Evolutionary conservation across 2,888 invertebrate species (phyloP), one percentile per base, ranked within the genome.

Genomic region (Alloscopus bannaensis): DNA sequence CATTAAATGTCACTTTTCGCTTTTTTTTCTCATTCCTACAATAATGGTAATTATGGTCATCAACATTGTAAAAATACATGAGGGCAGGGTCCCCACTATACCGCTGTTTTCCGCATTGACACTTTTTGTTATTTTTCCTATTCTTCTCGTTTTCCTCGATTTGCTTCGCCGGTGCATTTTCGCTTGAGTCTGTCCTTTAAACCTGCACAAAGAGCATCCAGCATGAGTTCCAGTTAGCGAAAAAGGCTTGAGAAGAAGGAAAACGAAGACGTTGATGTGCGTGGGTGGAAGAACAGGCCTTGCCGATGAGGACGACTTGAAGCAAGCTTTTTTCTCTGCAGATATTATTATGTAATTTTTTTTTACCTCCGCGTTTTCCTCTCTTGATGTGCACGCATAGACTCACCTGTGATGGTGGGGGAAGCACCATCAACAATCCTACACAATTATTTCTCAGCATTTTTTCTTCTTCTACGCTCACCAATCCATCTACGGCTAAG

Each of bases 241-340:
- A 80, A 80, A 80, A 62, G 80, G 80, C 55, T n/a, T n/a, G n/a
- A n/a, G n/a, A n/a, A 80, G 73, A 79, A 73, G 40, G 69, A 20
- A 22, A 24, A 52, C 36, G 8, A 8, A 26, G 11, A 70, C 73
- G 73, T 79, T 79, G 72, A n/a, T n/a, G 45, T 73, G 80, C 64
- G 80, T 80, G 80, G 80, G 80, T 69, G 80, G 80, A 13, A 60
- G 65, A 52, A 65, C 45, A 65, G 31, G 31, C 22, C 28, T 31
- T n/a, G n/a, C n/a, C n/a, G 59, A 52, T 52, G 52, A 20, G 20
- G 52, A 52, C 24, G 52, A 52, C n/a, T n/a, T n/a, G n/a, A n/a
- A n/a, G n/a, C n/a, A n/a, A n/a, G n/a, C n/a, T n/a, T n/a, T n/a
- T n/a, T n/a, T n/a, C n/a, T n/a, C n/a, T n/a, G n/a, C n/a, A n/a